Percentiles rank a stretch among this genome's conserved stretches.
Conservation (phyloP, 1,140 invertebrate genomes). For the Pissodes strobi region DNA sequence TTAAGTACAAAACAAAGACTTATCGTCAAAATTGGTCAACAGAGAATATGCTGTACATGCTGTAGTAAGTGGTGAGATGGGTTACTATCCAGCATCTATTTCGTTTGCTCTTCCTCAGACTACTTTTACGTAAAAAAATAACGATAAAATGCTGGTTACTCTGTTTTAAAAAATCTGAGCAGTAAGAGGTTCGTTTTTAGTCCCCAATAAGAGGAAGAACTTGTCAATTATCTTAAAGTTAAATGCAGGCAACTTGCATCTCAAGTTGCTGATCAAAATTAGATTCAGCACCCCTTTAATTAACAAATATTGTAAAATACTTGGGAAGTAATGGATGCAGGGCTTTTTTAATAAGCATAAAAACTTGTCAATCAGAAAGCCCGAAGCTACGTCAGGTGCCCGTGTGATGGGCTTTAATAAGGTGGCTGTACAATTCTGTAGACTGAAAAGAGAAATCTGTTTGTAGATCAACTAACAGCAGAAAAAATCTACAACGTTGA, state of each 20-base stretch:
- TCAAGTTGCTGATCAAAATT: conserved; percentile 36
- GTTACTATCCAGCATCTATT: too few relatives aligned
- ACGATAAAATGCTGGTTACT: conserved; percentile 2
- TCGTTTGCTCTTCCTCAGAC: too few relatives aligned
- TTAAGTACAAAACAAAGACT: conserved; percentile 3
- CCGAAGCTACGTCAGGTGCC: conserved; percentile 51
- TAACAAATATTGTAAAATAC: conserved; percentile 35
- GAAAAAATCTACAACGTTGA: conserved; percentile 45
- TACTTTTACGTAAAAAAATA: neutral
- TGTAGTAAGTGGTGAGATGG: too few relatives aligned
- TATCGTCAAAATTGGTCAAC: neutral
- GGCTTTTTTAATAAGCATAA: conserved; percentile 47
- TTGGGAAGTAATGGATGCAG: conserved; percentile 46
- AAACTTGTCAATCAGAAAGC: too few relatives aligned
- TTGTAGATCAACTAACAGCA: conserved; percentile 42
- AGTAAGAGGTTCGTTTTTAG: neutral
- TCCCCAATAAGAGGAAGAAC: too few relatives aligned
- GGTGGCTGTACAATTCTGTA: conserved; percentile 47
- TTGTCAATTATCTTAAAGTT: too few relatives aligned
- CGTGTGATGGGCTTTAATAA: conserved; percentile 49
- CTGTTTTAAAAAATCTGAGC: neutral
- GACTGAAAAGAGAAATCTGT: conserved; percentile 39
- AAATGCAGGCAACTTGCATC: conserved; percentile 29
- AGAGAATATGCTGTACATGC: too few relatives aligned
- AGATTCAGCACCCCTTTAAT: conserved; percentile 30